Conservation (phyloP, 2,797 vertebrate genomes). For the Cossypha niveicapilla region DNA sequence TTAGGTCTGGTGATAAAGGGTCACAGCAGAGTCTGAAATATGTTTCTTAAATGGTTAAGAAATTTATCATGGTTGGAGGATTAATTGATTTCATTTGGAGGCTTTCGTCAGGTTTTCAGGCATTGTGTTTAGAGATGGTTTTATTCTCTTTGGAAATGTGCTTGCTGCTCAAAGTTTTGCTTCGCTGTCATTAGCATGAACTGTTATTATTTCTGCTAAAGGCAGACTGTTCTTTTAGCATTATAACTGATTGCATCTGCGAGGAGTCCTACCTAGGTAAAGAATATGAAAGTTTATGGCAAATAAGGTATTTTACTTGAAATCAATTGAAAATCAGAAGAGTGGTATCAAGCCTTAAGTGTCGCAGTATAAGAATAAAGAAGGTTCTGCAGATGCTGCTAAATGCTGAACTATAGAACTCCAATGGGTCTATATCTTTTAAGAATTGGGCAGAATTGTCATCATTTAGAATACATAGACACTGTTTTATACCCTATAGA, state of each 20-base stretch:
- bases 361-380: neutral
- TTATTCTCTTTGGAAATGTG: constrained; percentile 42
- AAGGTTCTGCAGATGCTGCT: constrained; percentile 35
- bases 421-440: constrained; percentile 54
- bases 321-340: constrained; percentile 53
- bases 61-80: constrained; percentile 77
- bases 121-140: constrained; percentile 59
- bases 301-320: constrained; percentile 56
- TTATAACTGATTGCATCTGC: constrained; percentile 38
- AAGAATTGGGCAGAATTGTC: constrained; percentile 55
- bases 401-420: constrained; percentile 49
- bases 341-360: constrained; percentile 41
- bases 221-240: constrained; percentile 34
- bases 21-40: constrained; percentile 77
- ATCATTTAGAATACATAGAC: constrained; percentile 28
- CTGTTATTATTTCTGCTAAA: constrained; percentile 5
- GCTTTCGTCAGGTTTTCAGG: constrained; percentile 71
- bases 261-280: constrained; percentile 26
- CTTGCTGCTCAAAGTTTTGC: constrained; percentile 50
- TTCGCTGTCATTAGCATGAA: neutral
- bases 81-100: constrained; percentile 82
- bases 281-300: constrained; percentile 51
- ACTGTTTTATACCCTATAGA: constrained; percentile 26
- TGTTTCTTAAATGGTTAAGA: constrained; percentile 78
- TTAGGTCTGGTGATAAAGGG: constrained; percentile 79